Evolutionary conservation across 2,113 vertebrate species (phyloP).

Genomic region (Hypomesus transpacificus): DNA sequence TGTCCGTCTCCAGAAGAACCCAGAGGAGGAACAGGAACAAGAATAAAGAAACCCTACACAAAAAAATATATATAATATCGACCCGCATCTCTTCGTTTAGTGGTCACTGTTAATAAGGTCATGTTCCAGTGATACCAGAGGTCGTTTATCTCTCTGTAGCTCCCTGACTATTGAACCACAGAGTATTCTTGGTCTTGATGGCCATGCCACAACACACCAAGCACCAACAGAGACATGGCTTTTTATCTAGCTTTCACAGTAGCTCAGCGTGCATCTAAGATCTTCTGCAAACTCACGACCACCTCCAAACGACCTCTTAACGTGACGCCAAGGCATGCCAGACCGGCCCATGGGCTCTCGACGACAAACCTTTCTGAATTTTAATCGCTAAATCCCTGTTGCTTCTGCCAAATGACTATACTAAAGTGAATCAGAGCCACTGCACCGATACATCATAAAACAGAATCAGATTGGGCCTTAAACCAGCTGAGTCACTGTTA

Average conservation of each 20-base stretch:
- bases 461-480: neutral
- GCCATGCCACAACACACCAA: constrained; percentile 16
- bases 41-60: constrained; percentile 28
- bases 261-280: constrained; percentile 21
- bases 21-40: constrained; percentile 29
- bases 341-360: too few species aligned
- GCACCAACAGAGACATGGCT: neutral
- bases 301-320: constrained; percentile 12
- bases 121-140: constrained; percentile 54
- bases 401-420: neutral
- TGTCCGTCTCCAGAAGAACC: constrained; percentile 2
- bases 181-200: constrained; percentile 20
- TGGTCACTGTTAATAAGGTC: constrained; percentile 56
- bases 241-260: constrained; percentile 31
- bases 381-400: neutral
- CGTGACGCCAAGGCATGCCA: neutral
- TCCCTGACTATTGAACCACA: constrained; percentile 27
- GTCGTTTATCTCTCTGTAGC: constrained; percentile 48
- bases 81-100: constrained; percentile 49
- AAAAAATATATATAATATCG: constrained; percentile 35
- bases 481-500: neutral
- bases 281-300: constrained; percentile 22
- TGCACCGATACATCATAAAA: constrained; percentile 3
- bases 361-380: too few species aligned
- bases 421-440: neutral